Conservation (phyloP, 1,140 invertebrate species). For the Aradophagus sp. region DNA sequence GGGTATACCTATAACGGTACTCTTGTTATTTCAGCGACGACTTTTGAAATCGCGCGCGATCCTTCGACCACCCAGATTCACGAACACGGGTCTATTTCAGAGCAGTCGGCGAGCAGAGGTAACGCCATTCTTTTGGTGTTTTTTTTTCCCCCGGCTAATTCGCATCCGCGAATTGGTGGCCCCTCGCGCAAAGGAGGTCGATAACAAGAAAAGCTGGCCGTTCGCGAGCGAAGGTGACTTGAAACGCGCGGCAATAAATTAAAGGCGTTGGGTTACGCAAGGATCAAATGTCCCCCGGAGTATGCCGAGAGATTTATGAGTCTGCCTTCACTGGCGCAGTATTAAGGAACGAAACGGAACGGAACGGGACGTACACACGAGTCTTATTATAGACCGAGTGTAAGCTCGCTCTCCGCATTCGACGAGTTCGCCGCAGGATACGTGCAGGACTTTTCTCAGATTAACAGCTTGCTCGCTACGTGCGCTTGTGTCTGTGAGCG, state of each 20-base stretch:
- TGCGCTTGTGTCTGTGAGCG: constrained; percentile 19
- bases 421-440: constrained; percentile 70
- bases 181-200: constrained; percentile 47
- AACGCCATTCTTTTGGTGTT: constrained; percentile 31
- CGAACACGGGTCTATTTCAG: constrained; percentile 31
- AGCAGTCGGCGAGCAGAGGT: constrained; percentile 3
- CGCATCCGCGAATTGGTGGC: constrained; percentile 39
- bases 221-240: constrained; percentile 72
- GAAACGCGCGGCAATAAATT: constrained; percentile 76
- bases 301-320: constrained; percentile 75
- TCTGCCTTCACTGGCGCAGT: constrained; percentile 73
- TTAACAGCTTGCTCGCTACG: constrained; percentile 70
- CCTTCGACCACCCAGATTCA: constrained; percentile 39
- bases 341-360: constrained; percentile 73
- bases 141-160: too few species aligned
- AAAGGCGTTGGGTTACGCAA: constrained; percentile 76
- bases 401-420: constrained; percentile 66
- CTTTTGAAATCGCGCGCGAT: background rate
- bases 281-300: constrained; percentile 76
- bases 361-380: constrained; percentile 68
- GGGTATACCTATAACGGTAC: background rate
- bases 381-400: constrained; percentile 73
- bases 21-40: background rate
- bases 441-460: constrained; percentile 71
- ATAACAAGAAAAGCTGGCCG: constrained; percentile 66